Conservation (phyloP, 2,113 vertebrate genomes). For the Podiceps cristatus region DNA sequence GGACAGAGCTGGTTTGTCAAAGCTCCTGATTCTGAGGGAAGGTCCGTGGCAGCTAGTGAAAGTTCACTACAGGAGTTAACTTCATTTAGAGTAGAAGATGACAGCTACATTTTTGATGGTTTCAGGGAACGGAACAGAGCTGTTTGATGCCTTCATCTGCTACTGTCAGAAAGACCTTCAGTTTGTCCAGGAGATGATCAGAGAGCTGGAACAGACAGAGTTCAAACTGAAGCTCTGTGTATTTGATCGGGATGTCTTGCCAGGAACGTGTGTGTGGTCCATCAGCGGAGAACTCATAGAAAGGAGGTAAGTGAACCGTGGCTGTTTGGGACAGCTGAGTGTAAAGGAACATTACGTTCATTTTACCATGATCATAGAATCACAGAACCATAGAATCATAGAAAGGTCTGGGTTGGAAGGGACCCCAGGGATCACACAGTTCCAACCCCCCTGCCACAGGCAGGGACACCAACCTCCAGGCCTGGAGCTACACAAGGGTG, state of each 20-base stretch:
- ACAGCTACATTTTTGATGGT: not conserved
- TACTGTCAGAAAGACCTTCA: conserved; percentile 91
- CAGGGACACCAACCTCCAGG: too few species aligned
- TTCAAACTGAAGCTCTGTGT: conserved; percentile 92
- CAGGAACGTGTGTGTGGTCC: conserved; percentile 93
- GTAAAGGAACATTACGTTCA: not conserved
- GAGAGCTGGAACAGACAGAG: conserved; percentile 88
- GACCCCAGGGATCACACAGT: too few species aligned
- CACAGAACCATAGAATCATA: too few species aligned
- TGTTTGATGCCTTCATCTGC: conserved; percentile 97
- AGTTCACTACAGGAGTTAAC: not conserved
- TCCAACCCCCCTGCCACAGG: too few species aligned
- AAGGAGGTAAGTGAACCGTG: conserved; percentile 77
- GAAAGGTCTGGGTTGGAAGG: too few species aligned
- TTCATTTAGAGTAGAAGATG: not conserved
- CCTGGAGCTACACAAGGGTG: too few species aligned
- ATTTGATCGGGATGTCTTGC: conserved; percentile 94
- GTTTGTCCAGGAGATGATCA: conserved; percentile 97
- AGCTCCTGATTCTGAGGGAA: not conserved
- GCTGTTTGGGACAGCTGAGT: not conserved
- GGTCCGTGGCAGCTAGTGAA: not conserved
- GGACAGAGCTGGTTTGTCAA: not conserved
- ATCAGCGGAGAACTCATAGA: conserved; percentile 97
- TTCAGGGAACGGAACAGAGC: conserved; percentile 82
- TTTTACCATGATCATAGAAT: not conserved